A percentile compares a stretch with the other conserved stretches of the same genome.
Evolutionary conservation across 2,113 vertebrate genomes (phyloP).

Genomic region (Chauna torquata): DNA sequence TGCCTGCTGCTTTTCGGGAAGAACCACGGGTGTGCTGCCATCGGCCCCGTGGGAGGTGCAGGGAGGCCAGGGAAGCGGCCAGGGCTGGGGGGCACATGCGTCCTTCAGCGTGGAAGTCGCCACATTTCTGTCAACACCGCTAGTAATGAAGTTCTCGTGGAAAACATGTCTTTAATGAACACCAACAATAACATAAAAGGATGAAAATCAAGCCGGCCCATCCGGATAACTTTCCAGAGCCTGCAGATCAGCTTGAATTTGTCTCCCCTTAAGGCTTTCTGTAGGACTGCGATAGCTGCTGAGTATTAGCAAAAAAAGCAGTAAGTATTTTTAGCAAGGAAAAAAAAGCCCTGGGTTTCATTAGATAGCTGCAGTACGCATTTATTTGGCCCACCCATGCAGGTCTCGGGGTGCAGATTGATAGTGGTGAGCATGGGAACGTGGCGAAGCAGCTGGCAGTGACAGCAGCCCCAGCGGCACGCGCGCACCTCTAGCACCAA

Average conservation of each 20-base stretch:
- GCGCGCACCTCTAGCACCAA: not conserved
- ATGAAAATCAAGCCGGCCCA: not conserved
- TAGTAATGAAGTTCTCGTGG: not conserved
- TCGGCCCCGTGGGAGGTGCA: no score
- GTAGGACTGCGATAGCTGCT: not conserved
- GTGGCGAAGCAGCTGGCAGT: accelerated
- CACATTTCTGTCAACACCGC: not conserved
- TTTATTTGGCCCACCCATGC: not conserved
- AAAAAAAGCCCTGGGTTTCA: not conserved
- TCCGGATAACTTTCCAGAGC: not conserved
- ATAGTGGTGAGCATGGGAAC: not conserved
- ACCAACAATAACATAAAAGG: not conserved
- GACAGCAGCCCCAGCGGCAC: not conserved
- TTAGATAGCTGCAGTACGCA: not conserved
- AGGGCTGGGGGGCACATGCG: not conserved
- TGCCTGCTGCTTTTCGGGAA: not conserved
- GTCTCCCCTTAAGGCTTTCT: not conserved
- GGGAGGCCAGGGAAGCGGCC: no score
- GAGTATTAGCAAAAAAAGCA: not conserved
- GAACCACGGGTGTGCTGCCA: not conserved
- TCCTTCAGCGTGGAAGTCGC: not conserved
- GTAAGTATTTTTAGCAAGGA: not conserved
- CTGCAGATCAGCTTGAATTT: not conserved
- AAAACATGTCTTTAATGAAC: not conserved
- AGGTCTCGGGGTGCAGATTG: accelerated